Evolutionary conservation across 2,113 vertebrate genomes (phyloP).

Genomic region (Ageneiosus marmoratus): DNA sequence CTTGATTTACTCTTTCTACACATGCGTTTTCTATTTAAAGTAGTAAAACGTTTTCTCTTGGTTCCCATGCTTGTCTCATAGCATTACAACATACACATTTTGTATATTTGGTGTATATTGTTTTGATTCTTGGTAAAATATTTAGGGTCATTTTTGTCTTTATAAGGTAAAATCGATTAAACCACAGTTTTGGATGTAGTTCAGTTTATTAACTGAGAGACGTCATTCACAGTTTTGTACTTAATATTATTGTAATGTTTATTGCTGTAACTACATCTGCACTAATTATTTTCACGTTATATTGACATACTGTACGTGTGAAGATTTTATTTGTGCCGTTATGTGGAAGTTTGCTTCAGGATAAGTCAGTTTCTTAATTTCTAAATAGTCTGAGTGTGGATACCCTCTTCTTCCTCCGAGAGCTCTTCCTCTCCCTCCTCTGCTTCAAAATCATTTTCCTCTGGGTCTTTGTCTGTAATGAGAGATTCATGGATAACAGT

Average conservation of each 20-base stretch:
- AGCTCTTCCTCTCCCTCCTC: constrained; percentile 70
- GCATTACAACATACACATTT: background rate
- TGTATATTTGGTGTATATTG: background rate
- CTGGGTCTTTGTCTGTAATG: constrained; percentile 70
- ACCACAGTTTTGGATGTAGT: background rate
- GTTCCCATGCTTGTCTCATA: background rate
- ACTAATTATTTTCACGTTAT: background rate
- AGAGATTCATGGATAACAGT: background rate
- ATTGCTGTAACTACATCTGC: background rate
- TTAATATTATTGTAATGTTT: background rate
- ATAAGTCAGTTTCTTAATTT: background rate
- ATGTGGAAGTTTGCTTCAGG: background rate
- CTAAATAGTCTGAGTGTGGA: background rate
- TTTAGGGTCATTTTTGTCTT: constrained; percentile 6
- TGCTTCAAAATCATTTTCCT: constrained; percentile 64
- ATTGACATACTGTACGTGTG: background rate
- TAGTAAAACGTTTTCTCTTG: background rate
- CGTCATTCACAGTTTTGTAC: background rate
- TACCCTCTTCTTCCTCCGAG: constrained; percentile 76
- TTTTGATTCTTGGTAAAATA: constrained; percentile 17
- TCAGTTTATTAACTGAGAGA: background rate
- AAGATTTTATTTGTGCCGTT: background rate
- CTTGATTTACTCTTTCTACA: background rate
- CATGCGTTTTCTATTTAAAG: background rate
- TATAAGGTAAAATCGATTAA: background rate